Evolutionary conservation across 2,113 vertebrate species (phyloP), one percentile per base, ranked within the genome.

Genomic region (Rhineura floridana): DNA sequence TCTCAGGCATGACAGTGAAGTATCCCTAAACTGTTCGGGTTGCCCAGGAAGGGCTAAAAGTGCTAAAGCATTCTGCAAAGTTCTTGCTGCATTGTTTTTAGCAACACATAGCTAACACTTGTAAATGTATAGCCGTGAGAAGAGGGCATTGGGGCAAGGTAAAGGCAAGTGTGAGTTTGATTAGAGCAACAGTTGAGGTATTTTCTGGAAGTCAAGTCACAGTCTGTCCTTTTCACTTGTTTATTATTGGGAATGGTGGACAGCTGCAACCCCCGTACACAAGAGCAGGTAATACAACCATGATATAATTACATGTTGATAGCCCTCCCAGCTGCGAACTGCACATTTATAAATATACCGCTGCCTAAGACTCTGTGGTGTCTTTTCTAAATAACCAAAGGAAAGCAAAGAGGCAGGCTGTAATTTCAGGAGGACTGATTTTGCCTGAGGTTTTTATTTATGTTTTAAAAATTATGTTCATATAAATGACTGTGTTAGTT

Each of bases 181-280:
- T 55, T 2, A 67, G 67, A 83, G 11, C 52, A 87, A 48, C 83
- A 36, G 83, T 79, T 0, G 30, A 72, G 88, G 80, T 33, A 78
- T 12, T 77, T 89, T 88, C 12, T 90, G 92, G 88, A 87, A 92
- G 93, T 83, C 92, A 86, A 76, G 94, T 93, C 93, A 90, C 88
- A 90, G 94, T 65, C 85, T 96, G 95, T 95, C 67, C 95, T 95
- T 86, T 65, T 2, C 89, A 1, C 87, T 90, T 93, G 93, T 92
- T 95, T 94, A 93, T 95, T 93, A 84, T 59, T 90, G 90, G 92
- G 92, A 87, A 42, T 1, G 52, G 84, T 91, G 93, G 93, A 94
- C 96, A 96, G 95, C 96, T 96, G 90, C 79, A 73, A 93, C 77
- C 87, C 89, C 90, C 52, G 0, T 82, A 88, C 85, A 50, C 0